Evolutionary conservation across 1,140 invertebrate species (phyloP).

Genomic region (Homarus americanus): DNA sequence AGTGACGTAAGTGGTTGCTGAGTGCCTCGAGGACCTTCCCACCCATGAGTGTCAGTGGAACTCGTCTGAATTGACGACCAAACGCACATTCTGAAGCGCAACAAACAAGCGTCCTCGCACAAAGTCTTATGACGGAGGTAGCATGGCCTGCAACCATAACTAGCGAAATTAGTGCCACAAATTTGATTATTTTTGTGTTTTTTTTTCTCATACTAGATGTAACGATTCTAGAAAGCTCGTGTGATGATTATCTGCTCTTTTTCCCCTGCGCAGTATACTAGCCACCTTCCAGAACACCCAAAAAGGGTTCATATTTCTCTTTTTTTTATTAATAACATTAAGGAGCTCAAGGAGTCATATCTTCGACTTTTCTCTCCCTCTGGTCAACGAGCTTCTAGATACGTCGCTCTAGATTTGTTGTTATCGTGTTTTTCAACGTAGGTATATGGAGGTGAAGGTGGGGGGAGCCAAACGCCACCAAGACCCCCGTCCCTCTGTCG

Average conservation of each 20-base stretch:
- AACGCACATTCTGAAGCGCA: slow-evolving; percentile 46
- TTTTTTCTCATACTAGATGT: neutral
- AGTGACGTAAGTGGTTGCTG: neutral
- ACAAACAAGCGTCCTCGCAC: slow-evolving; percentile 45
- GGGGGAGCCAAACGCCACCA: neutral
- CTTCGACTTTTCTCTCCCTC: neutral
- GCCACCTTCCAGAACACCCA: too few species aligned
- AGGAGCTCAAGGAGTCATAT: too few species aligned
- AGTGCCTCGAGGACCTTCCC: neutral
- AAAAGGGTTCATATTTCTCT: too few species aligned
- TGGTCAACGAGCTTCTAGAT: neutral
- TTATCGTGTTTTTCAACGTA: neutral
- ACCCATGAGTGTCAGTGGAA: neutral
- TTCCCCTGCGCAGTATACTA: too few species aligned
- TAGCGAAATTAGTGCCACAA: slow-evolving; percentile 16
- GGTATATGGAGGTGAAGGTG: neutral
- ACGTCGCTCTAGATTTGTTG: neutral
- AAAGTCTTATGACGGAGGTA: slow-evolving; percentile 22
- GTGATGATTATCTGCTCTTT: neutral
- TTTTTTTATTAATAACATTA: too few species aligned
- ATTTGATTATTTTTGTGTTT: neutral
- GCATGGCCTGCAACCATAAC: slow-evolving; percentile 19
- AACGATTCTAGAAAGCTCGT: slow-evolving; percentile 3
- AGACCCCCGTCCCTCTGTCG: neutral
- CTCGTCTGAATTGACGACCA: slow-evolving; percentile 1